Conservation (phyloP, 2,888 invertebrate species). For the Ctena decussata region DNA sequence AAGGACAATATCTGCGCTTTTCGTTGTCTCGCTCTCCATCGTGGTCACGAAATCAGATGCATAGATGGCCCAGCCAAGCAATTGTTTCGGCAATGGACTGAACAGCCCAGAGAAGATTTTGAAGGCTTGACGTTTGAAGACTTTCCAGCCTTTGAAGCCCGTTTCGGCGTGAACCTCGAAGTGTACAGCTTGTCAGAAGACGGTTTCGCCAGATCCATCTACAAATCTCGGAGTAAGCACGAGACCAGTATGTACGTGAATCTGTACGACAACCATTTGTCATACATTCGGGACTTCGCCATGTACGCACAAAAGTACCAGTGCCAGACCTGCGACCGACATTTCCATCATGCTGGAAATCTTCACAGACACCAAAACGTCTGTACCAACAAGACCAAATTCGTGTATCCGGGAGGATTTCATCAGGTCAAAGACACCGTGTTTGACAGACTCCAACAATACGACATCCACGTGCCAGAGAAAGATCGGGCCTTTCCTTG, state of each 20-base stretch:
- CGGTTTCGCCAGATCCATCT: conserved; percentile 7
- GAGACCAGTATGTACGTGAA: conserved; percentile 19
- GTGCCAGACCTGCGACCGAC: conserved; percentile 21
- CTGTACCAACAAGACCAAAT: conserved; percentile 32
- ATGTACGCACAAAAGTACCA: not conserved
- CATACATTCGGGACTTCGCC: not conserved
- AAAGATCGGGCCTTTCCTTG: conserved; percentile 40
- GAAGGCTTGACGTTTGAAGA: conserved; percentile 8
- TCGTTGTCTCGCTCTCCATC: conserved; percentile 49
- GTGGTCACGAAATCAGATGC: conserved; percentile 23
- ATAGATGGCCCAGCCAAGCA: conserved; percentile 25
- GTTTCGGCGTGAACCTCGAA: too few relatives aligned
- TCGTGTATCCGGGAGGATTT: conserved; percentile 40
- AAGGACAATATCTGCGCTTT: conserved; percentile 46
- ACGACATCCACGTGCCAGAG: conserved; percentile 14
- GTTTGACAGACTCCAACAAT: conserved; percentile 36
- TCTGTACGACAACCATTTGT: conserved; percentile 20
- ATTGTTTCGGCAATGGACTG: conserved; percentile 24
- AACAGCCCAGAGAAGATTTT: not conserved
- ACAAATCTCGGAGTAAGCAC: not conserved
- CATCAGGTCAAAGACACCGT: conserved; percentile 24
- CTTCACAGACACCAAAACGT: not conserved
- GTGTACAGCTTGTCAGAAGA: too few relatives aligned
- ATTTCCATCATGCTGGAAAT: conserved; percentile 20
- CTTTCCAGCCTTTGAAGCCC: not conserved